A percentile compares a stretch with the other conserved stretches of the same genome.
These are phyloP conservation scores for Eupithecia tripunctaria DNA, from an alignment of 2,888 invertebrate species.

Conservation along the genomic window DNA sequence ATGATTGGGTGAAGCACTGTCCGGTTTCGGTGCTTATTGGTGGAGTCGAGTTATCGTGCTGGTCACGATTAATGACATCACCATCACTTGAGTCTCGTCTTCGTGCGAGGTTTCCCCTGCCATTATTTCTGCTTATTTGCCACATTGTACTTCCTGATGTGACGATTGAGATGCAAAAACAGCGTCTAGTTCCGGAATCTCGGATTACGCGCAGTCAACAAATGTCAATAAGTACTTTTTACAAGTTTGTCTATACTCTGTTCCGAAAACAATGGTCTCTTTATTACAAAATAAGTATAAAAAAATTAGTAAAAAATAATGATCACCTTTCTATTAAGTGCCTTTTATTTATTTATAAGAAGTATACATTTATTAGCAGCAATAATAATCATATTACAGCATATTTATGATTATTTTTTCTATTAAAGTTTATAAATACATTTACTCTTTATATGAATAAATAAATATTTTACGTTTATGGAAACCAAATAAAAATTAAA, in stretches of 20 bases:
- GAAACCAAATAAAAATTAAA: no score
- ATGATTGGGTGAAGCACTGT: conserved; percentile 9
- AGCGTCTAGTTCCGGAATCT: conserved; percentile 27
- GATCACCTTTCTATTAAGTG: no score
- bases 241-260: background rate
- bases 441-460: no score
- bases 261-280: background rate
- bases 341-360: no score
- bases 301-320: no score
- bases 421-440: no score
- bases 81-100: conserved; percentile 28
- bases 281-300: background rate
- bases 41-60: background rate
- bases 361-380: no score
- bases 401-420: no score
- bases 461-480: no score
- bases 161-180: conserved; percentile 33
- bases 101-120: conserved; percentile 40
- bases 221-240: conserved; percentile 4
- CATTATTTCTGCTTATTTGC: conserved; percentile 42
- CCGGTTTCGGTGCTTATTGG: conserved; percentile 13
- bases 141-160: conserved; percentile 42
- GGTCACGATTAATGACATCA: conserved; percentile 45
- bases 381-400: no score
- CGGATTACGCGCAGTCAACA: conserved; percentile 6